A percentile compares a stretch with the other conserved stretches of the same genome.
phyloP scores from a whole-genome alignment of 2,888 invertebrate species.

The Pandemis corylana region DNA sequence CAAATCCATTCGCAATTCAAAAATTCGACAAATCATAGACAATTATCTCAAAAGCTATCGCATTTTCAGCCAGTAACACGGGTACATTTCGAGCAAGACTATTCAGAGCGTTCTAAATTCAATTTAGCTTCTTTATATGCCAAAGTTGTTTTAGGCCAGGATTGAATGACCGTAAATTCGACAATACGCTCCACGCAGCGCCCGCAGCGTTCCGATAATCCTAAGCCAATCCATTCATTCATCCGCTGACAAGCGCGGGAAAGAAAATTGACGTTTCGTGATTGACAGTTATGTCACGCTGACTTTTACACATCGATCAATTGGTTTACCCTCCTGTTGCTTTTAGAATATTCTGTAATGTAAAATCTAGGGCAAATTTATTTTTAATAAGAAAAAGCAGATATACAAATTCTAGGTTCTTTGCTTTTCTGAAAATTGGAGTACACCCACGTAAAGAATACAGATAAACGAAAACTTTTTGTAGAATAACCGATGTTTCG shows the following conservation, averaged over 20 bases:
- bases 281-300: constrained; percentile 41
- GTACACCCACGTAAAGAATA: too few species aligned
- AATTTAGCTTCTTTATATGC: constrained; percentile 6
- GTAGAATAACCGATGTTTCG: too few species aligned
- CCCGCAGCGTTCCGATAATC: constrained; percentile 53
- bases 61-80: not conserved
- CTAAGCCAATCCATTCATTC: constrained; percentile 56
- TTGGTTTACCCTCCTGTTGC: constrained; percentile 5
- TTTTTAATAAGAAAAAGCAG: not conserved
- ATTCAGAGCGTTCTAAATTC: constrained; percentile 13
- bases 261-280: constrained; percentile 45
- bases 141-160: constrained; percentile 25
- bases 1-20: too few species aligned
- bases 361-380: not conserved
- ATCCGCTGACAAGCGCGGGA: constrained; percentile 59
- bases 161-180: constrained; percentile 1
- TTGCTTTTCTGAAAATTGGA: too few species aligned
- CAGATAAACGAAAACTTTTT: too few species aligned
- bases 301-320: constrained; percentile 22
- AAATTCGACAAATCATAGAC: not conserved
- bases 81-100: not conserved
- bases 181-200: constrained; percentile 43
- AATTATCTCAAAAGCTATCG: not conserved
- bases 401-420: not conserved
- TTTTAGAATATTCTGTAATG: not conserved